These are phyloP conservation scores for Eurytoma adleriae DNA, from an alignment of 2,888 invertebrate species.

Conservation along the genomic window DNA sequence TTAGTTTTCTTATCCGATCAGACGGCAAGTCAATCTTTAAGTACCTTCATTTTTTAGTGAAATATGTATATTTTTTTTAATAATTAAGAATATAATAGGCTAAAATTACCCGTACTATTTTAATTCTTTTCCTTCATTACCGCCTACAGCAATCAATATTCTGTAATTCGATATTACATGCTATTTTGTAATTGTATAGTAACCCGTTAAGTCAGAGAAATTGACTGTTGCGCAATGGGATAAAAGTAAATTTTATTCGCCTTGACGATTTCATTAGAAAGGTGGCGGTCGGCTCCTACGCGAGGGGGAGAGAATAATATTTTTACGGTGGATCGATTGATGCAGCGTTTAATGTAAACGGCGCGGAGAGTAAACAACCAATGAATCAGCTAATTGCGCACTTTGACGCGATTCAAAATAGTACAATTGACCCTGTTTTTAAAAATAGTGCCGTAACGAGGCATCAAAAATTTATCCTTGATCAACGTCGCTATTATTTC, in stretches of 20 bases:
- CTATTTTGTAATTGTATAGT: not conserved
- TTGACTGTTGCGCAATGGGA: not conserved
- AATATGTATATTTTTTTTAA: too few relatives aligned
- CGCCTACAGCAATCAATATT: too few relatives aligned
- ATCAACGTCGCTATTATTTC: too few relatives aligned
- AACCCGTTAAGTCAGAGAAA: not conserved
- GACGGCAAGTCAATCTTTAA: too few relatives aligned
- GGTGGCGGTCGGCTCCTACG: not conserved
- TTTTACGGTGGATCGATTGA: not conserved
- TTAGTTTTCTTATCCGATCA: too few relatives aligned
- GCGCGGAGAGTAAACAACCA: constrained; percentile 7
- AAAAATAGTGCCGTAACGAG: constrained; percentile 33
- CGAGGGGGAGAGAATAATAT: not conserved
- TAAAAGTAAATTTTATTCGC: not conserved
- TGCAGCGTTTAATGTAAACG: constrained; percentile 35
- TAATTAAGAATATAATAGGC: too few relatives aligned
- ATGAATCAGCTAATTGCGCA: constrained; percentile 48
- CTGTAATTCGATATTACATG: too few relatives aligned
- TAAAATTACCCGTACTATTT: not conserved
- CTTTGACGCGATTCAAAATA: constrained; percentile 26
- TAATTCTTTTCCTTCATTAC: not conserved
- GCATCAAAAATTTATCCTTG: constrained; percentile 2
- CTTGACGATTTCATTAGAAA: not conserved
- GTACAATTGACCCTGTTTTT: constrained; percentile 44
- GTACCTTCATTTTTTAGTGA: too few relatives aligned